A percentile compares a stretch with the other conserved stretches of the same genome.
Conservation (phyloP, 2,888 invertebrate genomes). For the Xestia rhomboidea region DNA sequence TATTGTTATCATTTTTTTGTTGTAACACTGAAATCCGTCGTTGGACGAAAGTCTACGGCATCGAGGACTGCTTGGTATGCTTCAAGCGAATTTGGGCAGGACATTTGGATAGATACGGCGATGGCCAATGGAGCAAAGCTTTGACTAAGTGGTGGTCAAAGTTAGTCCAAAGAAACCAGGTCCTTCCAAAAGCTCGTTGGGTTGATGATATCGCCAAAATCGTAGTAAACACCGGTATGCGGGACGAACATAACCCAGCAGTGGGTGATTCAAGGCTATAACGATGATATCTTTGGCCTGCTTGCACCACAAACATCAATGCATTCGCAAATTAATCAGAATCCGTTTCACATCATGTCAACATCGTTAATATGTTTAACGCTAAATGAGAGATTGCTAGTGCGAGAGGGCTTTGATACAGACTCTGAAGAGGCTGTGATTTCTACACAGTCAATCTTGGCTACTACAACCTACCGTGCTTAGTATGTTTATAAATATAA, state of each 20-base stretch:
- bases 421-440: background rate
- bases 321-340: background rate
- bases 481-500: background rate
- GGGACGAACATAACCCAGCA: background rate
- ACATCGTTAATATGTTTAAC: background rate
- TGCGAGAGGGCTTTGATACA: background rate
- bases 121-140: background rate
- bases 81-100: background rate
- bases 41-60: background rate
- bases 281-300: background rate
- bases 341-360: background rate
- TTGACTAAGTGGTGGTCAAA: background rate
- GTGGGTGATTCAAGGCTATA: background rate
- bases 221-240: background rate
- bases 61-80: background rate
- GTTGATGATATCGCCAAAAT: background rate
- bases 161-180: no score
- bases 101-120: background rate
- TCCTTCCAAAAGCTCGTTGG: background rate
- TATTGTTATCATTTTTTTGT: constrained; percentile 28
- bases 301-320: background rate
- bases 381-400: background rate
- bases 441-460: background rate
- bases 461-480: background rate
- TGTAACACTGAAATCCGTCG: background rate